Evolutionary conservation across 2,797 vertebrate species (phyloP).

Genomic region (Emydoidea blandingii): DNA sequence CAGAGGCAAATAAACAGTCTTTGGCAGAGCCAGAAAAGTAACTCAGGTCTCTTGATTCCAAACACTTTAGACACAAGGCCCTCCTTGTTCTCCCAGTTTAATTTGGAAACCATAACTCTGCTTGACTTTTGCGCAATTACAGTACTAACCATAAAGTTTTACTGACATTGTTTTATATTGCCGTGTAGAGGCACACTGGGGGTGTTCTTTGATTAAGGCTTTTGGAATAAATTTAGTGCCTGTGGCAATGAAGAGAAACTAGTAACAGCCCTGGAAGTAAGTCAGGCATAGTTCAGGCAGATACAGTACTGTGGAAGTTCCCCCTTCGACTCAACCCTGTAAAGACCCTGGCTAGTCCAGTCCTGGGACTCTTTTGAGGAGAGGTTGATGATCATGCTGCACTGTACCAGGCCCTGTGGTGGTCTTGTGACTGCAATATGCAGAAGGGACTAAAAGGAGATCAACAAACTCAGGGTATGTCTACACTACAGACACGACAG

Average conservation of each 20-base stretch:
- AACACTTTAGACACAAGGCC: not conserved
- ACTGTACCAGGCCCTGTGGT: not conserved
- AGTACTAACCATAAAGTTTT: not conserved
- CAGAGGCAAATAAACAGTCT: not conserved
- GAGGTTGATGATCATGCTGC: not conserved
- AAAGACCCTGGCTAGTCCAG: not conserved
- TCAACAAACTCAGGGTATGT: not conserved
- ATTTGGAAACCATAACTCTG: not conserved
- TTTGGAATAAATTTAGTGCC: not conserved
- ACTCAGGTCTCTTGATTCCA: not conserved
- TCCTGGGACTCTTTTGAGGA: not conserved
- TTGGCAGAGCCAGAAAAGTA: not conserved
- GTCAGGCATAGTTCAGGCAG: not conserved
- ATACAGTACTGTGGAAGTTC: not conserved
- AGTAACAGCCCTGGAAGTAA: not conserved
- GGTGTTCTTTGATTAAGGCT: not conserved
- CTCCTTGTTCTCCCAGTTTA: conserved; percentile 30
- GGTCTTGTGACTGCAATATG: not conserved
- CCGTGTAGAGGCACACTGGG: not conserved
- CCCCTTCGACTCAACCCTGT: not conserved
- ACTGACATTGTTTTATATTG: not conserved
- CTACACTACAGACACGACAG: not conserved
- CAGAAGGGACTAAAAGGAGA: not conserved
- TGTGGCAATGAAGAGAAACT: not conserved
- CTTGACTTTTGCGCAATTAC: not conserved